Evolutionary conservation across 2,113 vertebrate species (phyloP).

Genomic region (Ptyas mucosa): DNA sequence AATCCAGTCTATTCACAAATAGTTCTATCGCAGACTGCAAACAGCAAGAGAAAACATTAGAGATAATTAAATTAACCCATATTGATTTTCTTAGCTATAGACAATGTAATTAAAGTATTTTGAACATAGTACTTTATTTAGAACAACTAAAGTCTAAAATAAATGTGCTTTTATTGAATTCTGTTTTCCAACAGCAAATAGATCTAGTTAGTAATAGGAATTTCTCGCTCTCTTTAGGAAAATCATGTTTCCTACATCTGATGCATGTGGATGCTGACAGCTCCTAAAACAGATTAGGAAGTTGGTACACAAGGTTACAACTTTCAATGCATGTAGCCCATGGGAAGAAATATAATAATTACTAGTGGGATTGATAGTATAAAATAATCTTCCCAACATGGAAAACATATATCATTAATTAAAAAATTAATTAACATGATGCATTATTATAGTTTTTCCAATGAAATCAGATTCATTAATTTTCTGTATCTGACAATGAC

Average conservation of each 20-base stretch:
- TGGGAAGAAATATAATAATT: background rate
- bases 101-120: background rate
- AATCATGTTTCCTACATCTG: background rate
- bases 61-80: background rate
- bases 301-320: background rate
- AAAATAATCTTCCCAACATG: background rate
- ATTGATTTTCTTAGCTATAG: background rate
- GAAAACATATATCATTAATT: background rate
- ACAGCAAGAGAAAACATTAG: slow-evolving; percentile 48
- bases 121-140: background rate
- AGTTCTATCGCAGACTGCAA: slow-evolving; percentile 84
- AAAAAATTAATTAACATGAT: background rate
- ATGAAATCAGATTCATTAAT: background rate
- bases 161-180: background rate
- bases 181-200: background rate
- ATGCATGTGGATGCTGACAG: background rate
- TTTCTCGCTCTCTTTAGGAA: background rate
- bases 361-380: background rate
- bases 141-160: background rate
- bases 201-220: background rate
- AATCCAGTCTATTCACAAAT: slow-evolving; percentile 97
- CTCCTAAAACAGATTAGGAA: background rate
- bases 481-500: background rate
- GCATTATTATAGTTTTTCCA: background rate
- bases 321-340: background rate